These are phyloP conservation scores for Lasioglossum villosulum DNA, from an alignment of 2,888 invertebrate genomes.

Conservation along the genomic window DNA sequence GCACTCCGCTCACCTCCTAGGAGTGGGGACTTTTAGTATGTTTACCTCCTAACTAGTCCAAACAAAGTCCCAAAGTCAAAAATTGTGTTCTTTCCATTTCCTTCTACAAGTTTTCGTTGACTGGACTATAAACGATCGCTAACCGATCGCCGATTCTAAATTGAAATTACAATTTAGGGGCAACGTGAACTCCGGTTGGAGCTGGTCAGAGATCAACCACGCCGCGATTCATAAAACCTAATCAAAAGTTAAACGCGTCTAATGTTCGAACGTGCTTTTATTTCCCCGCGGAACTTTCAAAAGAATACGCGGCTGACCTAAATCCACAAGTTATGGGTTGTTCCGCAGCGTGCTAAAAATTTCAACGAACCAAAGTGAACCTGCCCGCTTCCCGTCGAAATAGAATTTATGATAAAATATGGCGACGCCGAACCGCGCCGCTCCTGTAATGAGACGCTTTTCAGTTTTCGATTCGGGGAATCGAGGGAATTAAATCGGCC, in stretches of 20 bases:
- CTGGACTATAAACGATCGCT: background rate
- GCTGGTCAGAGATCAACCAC: slow-evolving; percentile 21
- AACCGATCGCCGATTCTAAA: background rate
- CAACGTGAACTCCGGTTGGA: background rate
- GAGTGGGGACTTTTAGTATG: too few species aligned
- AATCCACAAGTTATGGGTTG: slow-evolving; percentile 39
- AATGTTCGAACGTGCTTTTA: slow-evolving; percentile 44
- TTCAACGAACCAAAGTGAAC: slow-evolving; percentile 35
- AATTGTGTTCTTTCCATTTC: too few species aligned
- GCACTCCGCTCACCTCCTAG: too few species aligned
- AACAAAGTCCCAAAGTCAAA: too few species aligned
- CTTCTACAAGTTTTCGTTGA: too few species aligned
- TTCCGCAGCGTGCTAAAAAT: slow-evolving; percentile 44
- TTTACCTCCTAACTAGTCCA: too few species aligned
- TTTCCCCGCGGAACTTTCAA: slow-evolving; percentile 34
- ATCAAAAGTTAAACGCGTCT: slow-evolving; percentile 41
- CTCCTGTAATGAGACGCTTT: background rate
- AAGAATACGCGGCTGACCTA: slow-evolving; percentile 46
- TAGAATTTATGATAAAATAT: slow-evolving; percentile 31
- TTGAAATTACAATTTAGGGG: slow-evolving; percentile 5
- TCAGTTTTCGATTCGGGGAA: background rate
- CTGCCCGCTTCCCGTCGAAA: background rate
- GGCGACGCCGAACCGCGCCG: background rate
- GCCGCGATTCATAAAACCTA: slow-evolving; percentile 21
- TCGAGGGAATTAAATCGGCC: background rate